Base-by-base conservation (phyloP, 2,113 vertebrate genomes). In the Tenrec ecaudatus region DNA sequence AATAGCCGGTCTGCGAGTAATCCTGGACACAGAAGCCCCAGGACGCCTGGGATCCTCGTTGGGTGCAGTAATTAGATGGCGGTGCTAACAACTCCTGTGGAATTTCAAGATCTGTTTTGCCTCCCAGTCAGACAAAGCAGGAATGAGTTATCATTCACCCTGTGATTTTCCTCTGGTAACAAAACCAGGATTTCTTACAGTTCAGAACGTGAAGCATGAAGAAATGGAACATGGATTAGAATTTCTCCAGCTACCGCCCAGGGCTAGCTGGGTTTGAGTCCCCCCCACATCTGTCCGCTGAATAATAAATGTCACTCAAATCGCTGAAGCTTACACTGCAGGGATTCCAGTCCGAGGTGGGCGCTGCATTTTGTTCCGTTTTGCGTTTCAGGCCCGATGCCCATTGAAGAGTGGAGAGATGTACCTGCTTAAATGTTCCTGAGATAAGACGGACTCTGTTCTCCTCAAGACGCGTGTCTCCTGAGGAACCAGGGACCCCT, bases 111-210 rank as follows among this genome's bases (percentile, higher is more conserved):
- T 85, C 38, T 87, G 53, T 33, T 94, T 96, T 93, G 62, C n/a
- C 76, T 94, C 58, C 81, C 40, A 77, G 86, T 95, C 71, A 93
- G 75, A 93, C 90, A 64, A 95, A 93, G 91, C 40, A 86, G 47
- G 40, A 69, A 89, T 89, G 83, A 86, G 75, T 94, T 94, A 89
- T 96, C 95, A 92, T 89, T 87, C 58, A 92, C 77, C 95, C 94
- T 92, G 7, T 82, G 94, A 89, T 91, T 94, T 91, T 94, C 84
- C 84, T 57, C 31, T 66, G 76, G 84, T 90, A 88, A 91, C 57
- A 85, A 92, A 96, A 38, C 31, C 64, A 71, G 78, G 82, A 93
- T 47, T 91, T 90, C 43, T 94, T 82, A 86, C 36, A 89, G 69
- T 94, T 96, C 82, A 86, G 71, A 58, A 88, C 33, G n/a, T 36